phyloP scores from a whole-genome alignment of 2,888 invertebrate species.

The Cataglyphis rosenhaueri region DNA sequence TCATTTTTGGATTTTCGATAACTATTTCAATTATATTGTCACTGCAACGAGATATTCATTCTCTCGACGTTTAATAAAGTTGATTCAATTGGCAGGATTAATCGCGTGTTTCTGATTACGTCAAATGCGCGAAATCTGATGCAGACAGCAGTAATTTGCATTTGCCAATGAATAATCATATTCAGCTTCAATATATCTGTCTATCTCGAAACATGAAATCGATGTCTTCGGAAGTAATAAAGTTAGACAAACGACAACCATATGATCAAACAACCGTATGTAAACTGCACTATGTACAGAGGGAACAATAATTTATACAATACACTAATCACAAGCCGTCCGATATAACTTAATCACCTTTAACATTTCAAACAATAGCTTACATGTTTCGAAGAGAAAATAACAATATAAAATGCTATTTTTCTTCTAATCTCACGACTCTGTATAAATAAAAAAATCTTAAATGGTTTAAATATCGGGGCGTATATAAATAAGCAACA shows the following conservation, averaged over 20 bases:
- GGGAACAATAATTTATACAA: neutral
- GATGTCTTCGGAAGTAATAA: slow-evolving; percentile 5
- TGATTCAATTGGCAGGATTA: slow-evolving; percentile 32
- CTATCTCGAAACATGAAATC: neutral
- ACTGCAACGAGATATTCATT: neutral
- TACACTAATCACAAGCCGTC: neutral
- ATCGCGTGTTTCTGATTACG: neutral
- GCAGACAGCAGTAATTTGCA: neutral
- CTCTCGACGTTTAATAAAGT: slow-evolving; percentile 11
- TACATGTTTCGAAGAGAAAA: neutral
- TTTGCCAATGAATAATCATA: neutral
- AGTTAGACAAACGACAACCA: neutral
- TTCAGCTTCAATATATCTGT: neutral
- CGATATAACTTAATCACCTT: neutral
- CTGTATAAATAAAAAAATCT: neutral
- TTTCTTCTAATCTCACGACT: neutral
- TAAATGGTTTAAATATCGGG: neutral
- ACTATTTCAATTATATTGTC: neutral
- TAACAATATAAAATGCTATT: neutral
- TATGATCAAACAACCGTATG: neutral
- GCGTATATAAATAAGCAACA: neutral
- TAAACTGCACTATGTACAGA: neutral
- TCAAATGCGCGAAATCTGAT: slow-evolving; percentile 7
- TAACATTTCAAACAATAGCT: neutral
- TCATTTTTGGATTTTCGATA: neutral